Evolutionary conservation across 2,888 invertebrate species (phyloP), one percentile per base, ranked within the genome.

Genomic region (Sminthurinus aureus): DNA sequence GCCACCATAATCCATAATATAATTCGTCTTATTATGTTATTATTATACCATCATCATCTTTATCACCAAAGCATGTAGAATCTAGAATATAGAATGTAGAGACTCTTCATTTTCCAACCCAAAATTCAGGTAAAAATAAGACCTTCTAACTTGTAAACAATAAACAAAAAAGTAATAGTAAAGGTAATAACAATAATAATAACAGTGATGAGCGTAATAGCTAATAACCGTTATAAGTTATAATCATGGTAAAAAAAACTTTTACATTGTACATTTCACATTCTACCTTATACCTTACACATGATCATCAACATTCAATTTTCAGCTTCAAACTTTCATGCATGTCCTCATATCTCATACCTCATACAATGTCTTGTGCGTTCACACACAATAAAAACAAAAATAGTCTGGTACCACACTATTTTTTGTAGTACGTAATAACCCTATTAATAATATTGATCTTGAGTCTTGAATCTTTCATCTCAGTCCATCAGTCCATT

Each of bases 81-180:
- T 38, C 1, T 1, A 38, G 38, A 38, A 38, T 11, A 58, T 0
- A 58, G 58, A 58, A 58, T 58, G 18, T 38, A 38, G 3, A 4
- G 38, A 38, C 38, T 38, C 38, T 38, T 38, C 38, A 58, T 58
- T 58, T 58, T 22, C 20, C 69, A 69, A 71, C 13, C 4, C 24
- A 71, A 26, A 26, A 13, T 20, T 24, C 22, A 71, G 26, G 22
- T 24, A 71, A 71, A 67, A 71, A 71, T 71, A 71, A 71, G 71
- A 24, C 71, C 71, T 71, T 71, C 71, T 26, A n/a, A n/a, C n/a
- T n/a, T n/a, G n/a, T n/a, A n/a, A n/a, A n/a, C 26, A 13, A 71
- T 12, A 58, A 13, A 71, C 1, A 58, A 58, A 58, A 20, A 69
- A 22, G 22, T 20, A 69, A 20, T n/a, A 22, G 69, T 20, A 69